phyloP scores from a whole-genome alignment of 1,140 invertebrate species.

The Bombyx mandarina region DNA sequence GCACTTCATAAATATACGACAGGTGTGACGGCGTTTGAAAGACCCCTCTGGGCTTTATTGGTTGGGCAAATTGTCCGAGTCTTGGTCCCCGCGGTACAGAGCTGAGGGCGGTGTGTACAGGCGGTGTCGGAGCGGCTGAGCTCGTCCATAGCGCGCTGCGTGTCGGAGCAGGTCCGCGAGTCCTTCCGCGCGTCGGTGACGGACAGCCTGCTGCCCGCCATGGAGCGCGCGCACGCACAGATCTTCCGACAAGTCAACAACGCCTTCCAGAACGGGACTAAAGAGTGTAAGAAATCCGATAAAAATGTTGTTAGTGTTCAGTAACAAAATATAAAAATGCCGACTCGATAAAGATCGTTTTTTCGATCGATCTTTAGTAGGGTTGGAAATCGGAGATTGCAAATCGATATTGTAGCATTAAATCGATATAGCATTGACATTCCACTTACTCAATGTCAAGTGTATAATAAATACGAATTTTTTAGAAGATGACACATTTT shows the following conservation, averaged over 20 bases:
- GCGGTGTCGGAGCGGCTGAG: constrained; percentile 82
- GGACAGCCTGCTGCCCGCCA: constrained; percentile 82
- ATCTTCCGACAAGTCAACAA: constrained; percentile 92
- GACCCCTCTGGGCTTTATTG: neutral
- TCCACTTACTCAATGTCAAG: no score
- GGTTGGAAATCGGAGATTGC: no score
- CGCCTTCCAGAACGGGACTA: constrained; percentile 86
- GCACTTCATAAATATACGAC: no score
- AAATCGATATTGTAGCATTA: no score
- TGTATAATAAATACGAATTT: no score
- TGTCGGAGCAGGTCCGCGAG: constrained; percentile 77
- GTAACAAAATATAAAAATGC: no score
- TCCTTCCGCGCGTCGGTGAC: constrained; percentile 83
- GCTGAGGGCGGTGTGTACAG: constrained; percentile 37
- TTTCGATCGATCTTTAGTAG: neutral
- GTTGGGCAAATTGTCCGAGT: neutral
- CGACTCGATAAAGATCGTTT: no score
- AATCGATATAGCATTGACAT: no score
- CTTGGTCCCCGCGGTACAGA: neutral
- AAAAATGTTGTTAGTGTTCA: no score
- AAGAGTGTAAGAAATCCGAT: constrained; percentile 75
- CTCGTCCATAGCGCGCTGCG: constrained; percentile 75
- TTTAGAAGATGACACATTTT: no score
- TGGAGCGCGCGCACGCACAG: constrained; percentile 86
- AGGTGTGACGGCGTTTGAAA: no score